These are phyloP conservation scores for Drosophila oshimai DNA, from an alignment of 1,140 invertebrate genomes.

Conservation along the genomic window DNA sequence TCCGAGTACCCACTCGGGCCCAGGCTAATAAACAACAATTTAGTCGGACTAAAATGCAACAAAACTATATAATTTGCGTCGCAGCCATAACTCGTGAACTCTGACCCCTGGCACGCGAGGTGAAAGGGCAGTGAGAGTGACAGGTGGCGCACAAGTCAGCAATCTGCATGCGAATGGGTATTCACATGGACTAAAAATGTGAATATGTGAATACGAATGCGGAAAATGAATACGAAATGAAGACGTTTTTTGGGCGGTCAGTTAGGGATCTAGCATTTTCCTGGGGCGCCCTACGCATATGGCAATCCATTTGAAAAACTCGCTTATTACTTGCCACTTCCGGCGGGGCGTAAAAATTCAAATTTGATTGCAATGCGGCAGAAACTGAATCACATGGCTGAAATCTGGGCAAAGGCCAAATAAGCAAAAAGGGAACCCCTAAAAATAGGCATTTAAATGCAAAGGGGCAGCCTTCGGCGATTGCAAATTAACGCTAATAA, in stretches of 20 bases:
- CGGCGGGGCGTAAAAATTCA: slow-evolving; percentile 72
- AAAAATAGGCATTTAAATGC: slow-evolving; percentile 66
- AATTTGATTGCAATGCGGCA: slow-evolving; percentile 80
- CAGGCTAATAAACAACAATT: slow-evolving; percentile 61
- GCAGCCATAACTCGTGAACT: slow-evolving; percentile 37
- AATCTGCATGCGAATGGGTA: slow-evolving; percentile 41
- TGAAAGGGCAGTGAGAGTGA: slow-evolving; percentile 42
- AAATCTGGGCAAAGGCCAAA: slow-evolving; percentile 71
- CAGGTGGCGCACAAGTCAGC: slow-evolving; percentile 55
- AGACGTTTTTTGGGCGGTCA: slow-evolving; percentile 16
- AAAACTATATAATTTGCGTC: slow-evolving; percentile 63
- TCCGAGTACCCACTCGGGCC: neutral
- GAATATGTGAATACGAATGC: slow-evolving; percentile 14
- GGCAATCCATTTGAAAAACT: slow-evolving; percentile 30
- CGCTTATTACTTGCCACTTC: slow-evolving; percentile 68
- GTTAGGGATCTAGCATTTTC: slow-evolving; percentile 11
- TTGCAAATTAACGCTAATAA: slow-evolving; percentile 75
- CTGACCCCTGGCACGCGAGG: slow-evolving; percentile 49
- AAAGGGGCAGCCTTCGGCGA: slow-evolving; percentile 54
- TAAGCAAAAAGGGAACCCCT: slow-evolving; percentile 4
- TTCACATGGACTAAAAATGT: neutral
- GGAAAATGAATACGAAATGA: slow-evolving; percentile 40
- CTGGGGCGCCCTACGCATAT: slow-evolving; percentile 36
- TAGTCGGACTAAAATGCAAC: slow-evolving; percentile 60
- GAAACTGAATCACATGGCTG: slow-evolving; percentile 33